Base-by-base conservation (phyloP, 2,113 vertebrate species). In the Platysteira castanea region DNA sequence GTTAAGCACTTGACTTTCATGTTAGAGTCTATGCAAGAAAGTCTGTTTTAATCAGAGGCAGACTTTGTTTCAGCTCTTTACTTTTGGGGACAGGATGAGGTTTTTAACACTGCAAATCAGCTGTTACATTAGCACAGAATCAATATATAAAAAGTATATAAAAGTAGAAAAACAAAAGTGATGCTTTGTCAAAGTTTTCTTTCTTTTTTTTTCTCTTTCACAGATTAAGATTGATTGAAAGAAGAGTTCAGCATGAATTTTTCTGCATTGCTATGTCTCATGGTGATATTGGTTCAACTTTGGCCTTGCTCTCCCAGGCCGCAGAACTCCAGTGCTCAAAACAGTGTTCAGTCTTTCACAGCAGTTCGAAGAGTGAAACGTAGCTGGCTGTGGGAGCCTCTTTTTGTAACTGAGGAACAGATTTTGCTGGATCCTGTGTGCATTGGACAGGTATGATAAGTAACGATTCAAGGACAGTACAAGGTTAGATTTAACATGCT, bases 381-480 rank as follows among this genome's bases (percentile, higher is more conserved):
- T 69, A 96, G 95, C 80, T 99, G 99, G 98, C 94, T 99, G 75
- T 99, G 98, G 98, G 98, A 98, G 33, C 98, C 98, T 61, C 92
- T 99, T 92, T 98, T 98, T 97, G 98, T 97, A 64, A 98, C 96
- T 3, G 99, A 99, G 95, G 99, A 99, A 90, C 89, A 97, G 78
- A 95, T 69, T 47, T 96, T 97, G 59, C 93, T 78, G 7, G 84
- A 86, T 60, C 97, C 95, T 60, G 91, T 98, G 22, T 96, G 97
- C 79, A 95, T 99, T 93, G 99, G 99, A 94, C 98, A 98, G 99
- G 99, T 99, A 99, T 60, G 89, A 85, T 41, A 74, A 91, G 4
- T 68, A 54, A 67, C 8, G 3, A 50, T 22, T 68, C 42, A 49
- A 59, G n/a, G 12, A 35, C 6, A 1, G 5, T 10, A n/a, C 18